phyloP scores from a whole-genome alignment of 2,797 vertebrate species.

The Enteromius trimaculatus region DNA sequence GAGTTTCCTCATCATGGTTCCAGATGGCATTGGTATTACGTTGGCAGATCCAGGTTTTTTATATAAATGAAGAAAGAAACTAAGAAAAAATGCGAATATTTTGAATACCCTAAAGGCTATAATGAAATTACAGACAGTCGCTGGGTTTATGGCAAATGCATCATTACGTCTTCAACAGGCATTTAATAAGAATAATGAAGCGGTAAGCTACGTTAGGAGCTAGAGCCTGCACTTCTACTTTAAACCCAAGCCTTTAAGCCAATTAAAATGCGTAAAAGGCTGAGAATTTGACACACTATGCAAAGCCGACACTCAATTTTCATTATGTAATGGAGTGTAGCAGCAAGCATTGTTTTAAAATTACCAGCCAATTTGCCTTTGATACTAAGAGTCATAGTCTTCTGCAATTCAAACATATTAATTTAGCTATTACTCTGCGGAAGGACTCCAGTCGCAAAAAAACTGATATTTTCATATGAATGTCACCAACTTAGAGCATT shows the following conservation, averaged over 20 bases:
- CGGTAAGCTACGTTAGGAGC: background rate
- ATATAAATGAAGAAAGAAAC: background rate
- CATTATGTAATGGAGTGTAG: slow-evolving; percentile 16
- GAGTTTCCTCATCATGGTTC: background rate
- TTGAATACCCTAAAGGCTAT: slow-evolving; percentile 16
- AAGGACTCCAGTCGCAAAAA: slow-evolving; percentile 12
- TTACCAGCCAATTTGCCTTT: slow-evolving; percentile 5
- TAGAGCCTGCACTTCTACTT: slow-evolving; percentile 12
- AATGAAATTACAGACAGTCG: slow-evolving; percentile 11
- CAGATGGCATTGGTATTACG: background rate
- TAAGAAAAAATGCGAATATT: background rate
- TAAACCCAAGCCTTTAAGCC: slow-evolving; percentile 20
- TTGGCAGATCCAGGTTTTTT: background rate
- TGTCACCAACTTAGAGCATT: slow-evolving; percentile 9
- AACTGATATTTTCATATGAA: slow-evolving; percentile 15
- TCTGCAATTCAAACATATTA: background rate
- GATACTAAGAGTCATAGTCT: background rate
- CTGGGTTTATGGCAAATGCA: background rate
- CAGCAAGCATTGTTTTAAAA: slow-evolving; percentile 28
- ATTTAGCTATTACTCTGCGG: background rate
- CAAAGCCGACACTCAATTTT: slow-evolving; percentile 19
- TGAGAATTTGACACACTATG: slow-evolving; percentile 16
- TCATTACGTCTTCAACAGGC: slow-evolving; percentile 7
- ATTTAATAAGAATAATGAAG: slow-evolving; percentile 15
- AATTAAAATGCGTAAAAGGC: slow-evolving; percentile 11